phyloP scores from a whole-genome alignment of 2,113 vertebrate species.

The Pheucticus melanocephalus region DNA sequence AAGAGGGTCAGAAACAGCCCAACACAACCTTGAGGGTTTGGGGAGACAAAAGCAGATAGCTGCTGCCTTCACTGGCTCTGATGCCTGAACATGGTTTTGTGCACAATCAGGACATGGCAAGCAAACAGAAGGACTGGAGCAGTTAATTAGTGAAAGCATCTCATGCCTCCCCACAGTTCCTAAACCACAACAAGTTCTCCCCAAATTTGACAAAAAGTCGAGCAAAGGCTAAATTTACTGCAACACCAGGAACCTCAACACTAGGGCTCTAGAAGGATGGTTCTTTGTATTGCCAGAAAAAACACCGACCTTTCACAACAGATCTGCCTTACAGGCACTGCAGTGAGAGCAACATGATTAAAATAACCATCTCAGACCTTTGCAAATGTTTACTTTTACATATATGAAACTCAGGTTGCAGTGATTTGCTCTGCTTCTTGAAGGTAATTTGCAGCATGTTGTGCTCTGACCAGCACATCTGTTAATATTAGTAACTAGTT shows the following conservation, averaged over 20 bases:
- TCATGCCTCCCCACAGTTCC: background rate
- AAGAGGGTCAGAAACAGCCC: background rate
- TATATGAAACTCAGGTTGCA: background rate
- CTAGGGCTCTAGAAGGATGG: background rate
- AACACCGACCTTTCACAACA: background rate
- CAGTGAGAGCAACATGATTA: background rate
- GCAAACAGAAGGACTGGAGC: background rate
- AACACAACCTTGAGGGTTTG: background rate
- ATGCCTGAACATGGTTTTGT: background rate
- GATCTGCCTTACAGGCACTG: background rate
- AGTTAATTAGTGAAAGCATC: background rate
- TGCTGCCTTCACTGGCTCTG: background rate
- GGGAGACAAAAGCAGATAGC: background rate
- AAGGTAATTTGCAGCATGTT: background rate
- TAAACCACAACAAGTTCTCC: accelerated
- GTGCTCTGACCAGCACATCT: background rate
- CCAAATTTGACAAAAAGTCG: background rate
- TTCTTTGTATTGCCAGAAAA: background rate
- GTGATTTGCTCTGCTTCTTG: background rate
- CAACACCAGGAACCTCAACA: background rate
- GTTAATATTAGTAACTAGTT: background rate
- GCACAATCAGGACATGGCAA: background rate
- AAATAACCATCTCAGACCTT: background rate
- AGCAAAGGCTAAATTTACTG: background rate
- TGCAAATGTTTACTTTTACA: background rate